Base-by-base conservation (phyloP, 1,140 invertebrate genomes). In the Hydropsyche tenuis region DNA sequence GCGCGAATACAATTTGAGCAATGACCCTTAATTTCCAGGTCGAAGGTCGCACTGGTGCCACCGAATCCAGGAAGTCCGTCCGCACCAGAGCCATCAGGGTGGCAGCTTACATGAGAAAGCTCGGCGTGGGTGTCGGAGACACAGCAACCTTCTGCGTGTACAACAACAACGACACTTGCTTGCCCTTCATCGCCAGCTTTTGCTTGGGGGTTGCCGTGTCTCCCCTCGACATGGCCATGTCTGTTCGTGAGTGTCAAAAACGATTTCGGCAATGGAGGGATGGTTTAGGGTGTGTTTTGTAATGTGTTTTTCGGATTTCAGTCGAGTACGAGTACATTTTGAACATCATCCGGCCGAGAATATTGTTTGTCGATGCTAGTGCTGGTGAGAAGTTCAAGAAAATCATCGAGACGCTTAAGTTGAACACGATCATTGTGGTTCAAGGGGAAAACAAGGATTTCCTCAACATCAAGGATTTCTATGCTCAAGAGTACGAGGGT, bases 81-180 rank as follows among this genome's bases (percentile, higher is more conserved):
- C 77, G 80, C 20, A 75, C 78, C 3, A 78, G 83, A 9, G 82
- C 82, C 20, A 78, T 86, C 0, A 80, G 79, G 37, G 78, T 87
- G 45, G 86, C 86, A 1, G 73, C 81, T 45, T 82, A 83, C 73
- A 56, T 88, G n/a, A 77, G 81, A 27, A 78, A 77, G n/a, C 69
- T 82, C n/a, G 85, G 85, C 1, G 73, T 86, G 11, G 77, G 81
- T 45, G 80, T 82, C 3, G 81, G 81, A 1, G 86, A 87, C 56
- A 78, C 86, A 0, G 73, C 86, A 6, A 75, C 81, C 4, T 65
- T 86, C 23, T 83, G 83, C 4, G 83, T 84, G 3, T 79, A 79
- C 53, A 86, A 87, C 75, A 84, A 85, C 66, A 69, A 85, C 16
- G 82, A 87, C 48, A 79, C 84, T 25, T 80, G 82, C 62, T 81